A percentile compares a stretch with the other conserved stretches of the same genome.
Evolutionary conservation across 2,888 invertebrate species (phyloP).

Genomic region (Zygogramma bicolorata): DNA sequence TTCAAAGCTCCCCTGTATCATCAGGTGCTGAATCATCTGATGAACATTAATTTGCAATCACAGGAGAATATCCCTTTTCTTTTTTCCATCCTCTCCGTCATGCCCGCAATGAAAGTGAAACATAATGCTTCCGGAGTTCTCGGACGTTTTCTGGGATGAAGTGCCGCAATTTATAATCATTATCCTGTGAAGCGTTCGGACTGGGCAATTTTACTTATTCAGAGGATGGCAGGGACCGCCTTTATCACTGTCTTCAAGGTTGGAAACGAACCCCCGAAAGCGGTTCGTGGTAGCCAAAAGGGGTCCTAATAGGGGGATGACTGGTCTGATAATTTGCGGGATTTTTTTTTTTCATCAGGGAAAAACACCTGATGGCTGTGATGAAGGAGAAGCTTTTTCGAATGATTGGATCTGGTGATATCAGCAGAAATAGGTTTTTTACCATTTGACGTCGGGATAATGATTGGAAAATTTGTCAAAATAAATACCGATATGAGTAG

Average conservation of each 20-base stretch:
- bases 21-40: constrained; percentile 42
- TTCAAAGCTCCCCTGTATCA: constrained; percentile 31
- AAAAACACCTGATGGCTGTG: not conserved
- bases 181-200: constrained; percentile 50
- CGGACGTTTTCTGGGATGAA: constrained; percentile 31
- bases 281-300: not conserved
- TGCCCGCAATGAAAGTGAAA: constrained; percentile 32
- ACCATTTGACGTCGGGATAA: too few relatives aligned
- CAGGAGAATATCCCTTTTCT: constrained; percentile 27
- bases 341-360: not conserved
- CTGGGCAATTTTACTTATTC: constrained; percentile 52
- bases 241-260: constrained; percentile 37
- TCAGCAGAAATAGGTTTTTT: too few relatives aligned
- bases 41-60: constrained; percentile 41
- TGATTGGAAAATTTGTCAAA: too few relatives aligned
- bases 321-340: not conserved
- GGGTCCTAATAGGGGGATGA: not conserved
- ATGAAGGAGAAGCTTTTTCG: not conserved
- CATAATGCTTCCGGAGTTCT: constrained; percentile 25
- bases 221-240: constrained; percentile 28
- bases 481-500: too few relatives aligned
- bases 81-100: constrained; percentile 19
- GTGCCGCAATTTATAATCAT: constrained; percentile 56
- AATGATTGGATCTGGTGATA: too few relatives aligned
- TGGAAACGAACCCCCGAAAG: constrained; percentile 19